These are phyloP conservation scores for Psettodes erumei DNA, from an alignment of 2,113 vertebrate species.

Conservation along the genomic window DNA sequence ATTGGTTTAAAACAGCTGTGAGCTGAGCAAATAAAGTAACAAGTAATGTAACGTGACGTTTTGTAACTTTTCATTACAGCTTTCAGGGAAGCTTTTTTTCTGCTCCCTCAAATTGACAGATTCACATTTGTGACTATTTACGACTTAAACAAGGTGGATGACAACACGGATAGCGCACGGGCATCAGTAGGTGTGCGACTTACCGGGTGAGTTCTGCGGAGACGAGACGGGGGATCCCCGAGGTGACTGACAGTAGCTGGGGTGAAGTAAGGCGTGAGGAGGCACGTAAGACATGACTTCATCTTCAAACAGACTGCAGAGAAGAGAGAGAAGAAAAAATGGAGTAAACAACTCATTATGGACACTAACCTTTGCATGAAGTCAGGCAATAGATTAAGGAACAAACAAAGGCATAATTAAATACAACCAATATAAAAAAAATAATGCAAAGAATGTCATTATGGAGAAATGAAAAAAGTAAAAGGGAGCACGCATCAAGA, in stretches of 20 bases:
- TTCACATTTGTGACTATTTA: no score
- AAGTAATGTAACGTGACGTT: neutral
- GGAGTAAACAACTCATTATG: no score
- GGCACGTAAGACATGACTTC: slow-evolving; percentile 97
- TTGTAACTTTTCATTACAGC: no score
- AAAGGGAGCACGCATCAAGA: neutral
- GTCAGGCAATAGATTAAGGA: no score
- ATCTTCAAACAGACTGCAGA: slow-evolving; percentile 91
- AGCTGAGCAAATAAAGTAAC: no score
- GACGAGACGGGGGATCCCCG: slow-evolving; percentile 83
- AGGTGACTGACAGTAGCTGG: slow-evolving; percentile 90
- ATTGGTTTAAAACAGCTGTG: no score
- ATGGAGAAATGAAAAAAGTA: neutral
- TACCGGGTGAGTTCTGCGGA: slow-evolving; percentile 95
- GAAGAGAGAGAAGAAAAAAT: neutral
- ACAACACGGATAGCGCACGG: no score
- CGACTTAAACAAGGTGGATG: no score
- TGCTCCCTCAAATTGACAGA: no score
- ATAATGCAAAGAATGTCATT: neutral
- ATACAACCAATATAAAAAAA: neutral
- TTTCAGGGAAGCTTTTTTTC: no score
- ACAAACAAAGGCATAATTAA: neutral
- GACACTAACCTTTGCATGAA: no score
- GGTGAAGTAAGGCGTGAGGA: slow-evolving; percentile 94
- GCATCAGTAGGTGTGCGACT: neutral